Evolutionary conservation across 2,113 vertebrate genomes (phyloP), one percentile per base, ranked within the genome.

Genomic region (Cyanoderma ruficeps): DNA sequence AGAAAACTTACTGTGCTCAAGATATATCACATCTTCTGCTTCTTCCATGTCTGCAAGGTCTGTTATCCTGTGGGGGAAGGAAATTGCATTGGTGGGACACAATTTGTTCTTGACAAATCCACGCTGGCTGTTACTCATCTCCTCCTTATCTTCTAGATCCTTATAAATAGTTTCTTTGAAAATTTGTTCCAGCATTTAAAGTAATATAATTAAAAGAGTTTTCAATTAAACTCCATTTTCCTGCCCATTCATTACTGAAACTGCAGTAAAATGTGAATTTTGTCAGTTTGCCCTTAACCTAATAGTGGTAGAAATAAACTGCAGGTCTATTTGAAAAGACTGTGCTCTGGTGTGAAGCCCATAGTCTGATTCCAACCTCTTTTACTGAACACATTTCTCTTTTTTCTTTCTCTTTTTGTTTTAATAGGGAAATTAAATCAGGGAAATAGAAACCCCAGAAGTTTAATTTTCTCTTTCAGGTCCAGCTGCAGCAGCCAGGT

Each of bases 31-130:
- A 55, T 33, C 25, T 55, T 31, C 88, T 67, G 33, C 63, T 90
- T 79, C 63, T 93, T 80, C 80, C 33, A 25, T 37, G 55, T 59
- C 63, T 5, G 1, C 33, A 57, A 81, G 64, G 64, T 89, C 83
- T 92, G 9, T 92, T 72, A 74, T 53, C 35, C 50, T 83, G 46
- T 53, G 21, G 47, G 21, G 50, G 15, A 93, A 86, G 24, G 52
- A 96, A 96, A 95, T 89, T 81, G n/a, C 56, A 74, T 77, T 89
- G 89, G 28, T 63, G 68, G 77, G 79, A 77, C 70, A 93, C 37
- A 61, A 77, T 86, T 92, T 86, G 30, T 33, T 93, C 90, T 86
- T 96, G 68, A 90, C 57, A 95, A 90, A 94, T 88, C n/a, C 55
- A 47, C 4, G 2, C 42, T 89, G 42, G 23, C 50, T 0, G 1